Evolutionary conservation across 2,113 vertebrate species (phyloP).

Genomic region (Seriola dumerili): DNA sequence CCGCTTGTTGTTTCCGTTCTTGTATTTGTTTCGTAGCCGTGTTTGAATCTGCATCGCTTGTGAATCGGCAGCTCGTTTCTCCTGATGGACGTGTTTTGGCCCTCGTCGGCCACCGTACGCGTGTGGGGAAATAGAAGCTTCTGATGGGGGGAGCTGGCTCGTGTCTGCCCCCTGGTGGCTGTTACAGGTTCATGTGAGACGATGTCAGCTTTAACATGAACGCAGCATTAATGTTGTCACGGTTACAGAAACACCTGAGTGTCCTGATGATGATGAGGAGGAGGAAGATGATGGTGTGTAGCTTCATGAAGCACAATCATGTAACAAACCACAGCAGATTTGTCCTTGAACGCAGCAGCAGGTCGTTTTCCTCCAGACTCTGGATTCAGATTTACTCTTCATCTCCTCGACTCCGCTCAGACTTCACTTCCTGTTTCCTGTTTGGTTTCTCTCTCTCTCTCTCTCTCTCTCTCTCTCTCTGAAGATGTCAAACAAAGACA

Average conservation of each 20-base stretch:
- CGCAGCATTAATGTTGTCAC: neutral
- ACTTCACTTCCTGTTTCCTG: neutral
- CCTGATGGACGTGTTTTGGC: no score
- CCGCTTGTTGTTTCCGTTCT: no score
- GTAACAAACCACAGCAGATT: neutral
- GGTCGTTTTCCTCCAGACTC: neutral
- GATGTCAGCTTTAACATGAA: no score
- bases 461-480: neutral
- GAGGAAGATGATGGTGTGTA: neutral
- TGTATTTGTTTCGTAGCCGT: no score
- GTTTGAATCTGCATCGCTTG: no score
- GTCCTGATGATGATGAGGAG: neutral
- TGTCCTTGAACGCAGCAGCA: neutral
- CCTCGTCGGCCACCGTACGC: no score
- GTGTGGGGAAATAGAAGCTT: neutral
- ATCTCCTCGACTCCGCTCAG: no score
- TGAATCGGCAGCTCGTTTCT: no score
- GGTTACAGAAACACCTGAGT: neutral
- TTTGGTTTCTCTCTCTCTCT: neutral
- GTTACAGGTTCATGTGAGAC: no score
- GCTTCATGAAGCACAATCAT: conserved; percentile 30
- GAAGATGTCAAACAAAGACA: conserved; percentile 40
- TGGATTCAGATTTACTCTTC: no score
- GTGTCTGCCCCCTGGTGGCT: neutral
- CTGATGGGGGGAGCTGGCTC: neutral